These are phyloP conservation scores for Pollenia angustigena DNA, from an alignment of 2,888 invertebrate genomes.

Conservation along the genomic window DNA sequence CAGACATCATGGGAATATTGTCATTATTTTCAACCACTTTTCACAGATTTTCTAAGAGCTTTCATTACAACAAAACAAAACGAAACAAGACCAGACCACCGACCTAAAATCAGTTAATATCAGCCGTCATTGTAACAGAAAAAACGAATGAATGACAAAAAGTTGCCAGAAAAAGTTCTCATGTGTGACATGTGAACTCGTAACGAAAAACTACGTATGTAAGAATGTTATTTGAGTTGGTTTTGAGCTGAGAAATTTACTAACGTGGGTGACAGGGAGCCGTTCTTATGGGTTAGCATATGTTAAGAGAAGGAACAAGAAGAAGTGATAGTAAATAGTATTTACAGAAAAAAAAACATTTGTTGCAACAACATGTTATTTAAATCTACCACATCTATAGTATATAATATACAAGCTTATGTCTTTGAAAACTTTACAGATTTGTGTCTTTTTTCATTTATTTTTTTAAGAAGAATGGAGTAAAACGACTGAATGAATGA, in stretches of 20 bases:
- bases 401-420: constrained; percentile 1
- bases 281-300: constrained; percentile 10
- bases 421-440: constrained; percentile 33
- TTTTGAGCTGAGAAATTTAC: neutral
- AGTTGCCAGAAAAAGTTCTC: constrained; percentile 43
- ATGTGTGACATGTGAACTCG: constrained; percentile 42
- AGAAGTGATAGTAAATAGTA: neutral
- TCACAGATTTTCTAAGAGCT: constrained; percentile 49
- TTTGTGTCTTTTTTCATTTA: constrained; percentile 29
- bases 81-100: neutral
- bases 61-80: constrained; percentile 30
- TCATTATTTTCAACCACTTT: constrained; percentile 44
- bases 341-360: constrained; percentile 7
- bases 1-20: constrained; percentile 55
- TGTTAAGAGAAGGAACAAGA: constrained; percentile 3
- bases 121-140: constrained; percentile 24
- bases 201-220: neutral
- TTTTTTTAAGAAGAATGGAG: constrained; percentile 1
- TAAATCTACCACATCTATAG: constrained; percentile 17
- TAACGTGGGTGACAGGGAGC: constrained; percentile 49
- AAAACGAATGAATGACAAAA: neutral
- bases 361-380: constrained; percentile 24
- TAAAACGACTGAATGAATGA: constrained; percentile 31
- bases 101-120: constrained; percentile 39
- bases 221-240: neutral